A percentile compares a stretch with the other conserved stretches of the same genome.
These are phyloP conservation scores for Charanyca ferruginea DNA, from an alignment of 2,888 invertebrate species.

Conservation along the genomic window DNA sequence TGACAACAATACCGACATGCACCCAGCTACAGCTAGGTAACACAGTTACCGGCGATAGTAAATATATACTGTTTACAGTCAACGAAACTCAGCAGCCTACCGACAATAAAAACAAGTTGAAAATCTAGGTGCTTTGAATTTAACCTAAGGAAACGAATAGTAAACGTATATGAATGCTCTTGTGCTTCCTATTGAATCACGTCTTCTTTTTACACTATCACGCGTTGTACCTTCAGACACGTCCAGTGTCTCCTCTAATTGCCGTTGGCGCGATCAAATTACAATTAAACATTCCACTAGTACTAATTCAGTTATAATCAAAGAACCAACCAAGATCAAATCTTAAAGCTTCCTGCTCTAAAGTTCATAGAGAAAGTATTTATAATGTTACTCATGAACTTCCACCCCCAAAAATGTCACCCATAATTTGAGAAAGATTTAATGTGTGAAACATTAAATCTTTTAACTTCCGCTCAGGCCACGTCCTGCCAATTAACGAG, in stretches of 20 bases:
- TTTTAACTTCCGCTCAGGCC: conserved; percentile 21
- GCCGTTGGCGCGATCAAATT: conserved; percentile 37
- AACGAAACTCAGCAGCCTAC: too few species aligned
- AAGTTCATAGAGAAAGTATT: conserved; percentile 1
- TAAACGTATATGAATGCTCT: too few species aligned
- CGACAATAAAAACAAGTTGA: too few species aligned
- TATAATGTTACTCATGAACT: conserved; percentile 4
- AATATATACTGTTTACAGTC: too few species aligned
- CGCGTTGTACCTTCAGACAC: conserved; percentile 31
- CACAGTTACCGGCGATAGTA: too few species aligned
- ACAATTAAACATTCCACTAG: conserved; percentile 27
- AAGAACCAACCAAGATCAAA: too few species aligned
- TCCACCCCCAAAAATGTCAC: neutral
- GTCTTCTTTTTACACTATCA: conserved; percentile 8
- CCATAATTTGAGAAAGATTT: neutral
- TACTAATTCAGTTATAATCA: too few species aligned
- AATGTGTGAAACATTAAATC: conserved; percentile 23
- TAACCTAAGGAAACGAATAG: too few species aligned
- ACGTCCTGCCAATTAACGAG: conserved; percentile 50
- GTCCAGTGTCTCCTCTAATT: conserved; percentile 19
- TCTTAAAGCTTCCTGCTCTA: neutral
- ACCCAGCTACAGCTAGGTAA: too few species aligned
- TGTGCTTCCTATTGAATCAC: conserved; percentile 22
- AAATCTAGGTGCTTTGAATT: too few species aligned
- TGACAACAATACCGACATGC: neutral